Evolutionary conservation across 2,797 vertebrate species (phyloP), one percentile per base, ranked within the genome.

Genomic region (Aythya fuligula): DNA sequence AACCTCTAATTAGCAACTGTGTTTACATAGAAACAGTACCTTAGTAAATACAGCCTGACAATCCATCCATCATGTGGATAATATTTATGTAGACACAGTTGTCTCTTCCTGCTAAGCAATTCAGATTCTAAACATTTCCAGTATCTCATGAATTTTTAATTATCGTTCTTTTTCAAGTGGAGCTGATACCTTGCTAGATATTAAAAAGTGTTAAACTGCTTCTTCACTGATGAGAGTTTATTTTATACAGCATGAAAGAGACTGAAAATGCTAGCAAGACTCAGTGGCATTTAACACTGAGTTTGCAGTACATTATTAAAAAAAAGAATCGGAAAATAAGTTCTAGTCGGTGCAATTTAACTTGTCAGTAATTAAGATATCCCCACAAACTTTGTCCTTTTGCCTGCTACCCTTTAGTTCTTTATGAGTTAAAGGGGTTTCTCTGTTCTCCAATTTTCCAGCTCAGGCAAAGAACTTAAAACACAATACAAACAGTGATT

Each of bases 21-120:
- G 83, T 95, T 97, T 96, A 95, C 80, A 94, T 56, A 91, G 94
- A 89, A 95, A 95, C 34, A 79, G 49, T 87, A 85, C 89, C 88
- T 94, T 84, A 89, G 71, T 74, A 93, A 96, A 96, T 74, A 61
- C 34, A 89, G 61, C 73, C 93, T 87, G 93, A 82, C 0, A 6
- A 79, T 81, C 60, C 45, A 89, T 76, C 84, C 71, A 72, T 95
- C 75, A 45, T 2, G 8, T 9, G 15, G 36, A 30, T 25, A 88
- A 66, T 73, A 72, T 95, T 93, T 89, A 72, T 0, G 0, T 21
- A 89, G 77, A 88, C 70, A 61, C 20, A 47, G n/a, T 67, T 72
- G 47, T 65, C 51, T 82, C 56, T 82, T 85, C 82, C 87, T 69
- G 2, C 28, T 38, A 13, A 73, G 71, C 45, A 92, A 72, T 70